Base-by-base conservation (phyloP, 2,797 vertebrate species). In the Sternotherus odoratus region DNA sequence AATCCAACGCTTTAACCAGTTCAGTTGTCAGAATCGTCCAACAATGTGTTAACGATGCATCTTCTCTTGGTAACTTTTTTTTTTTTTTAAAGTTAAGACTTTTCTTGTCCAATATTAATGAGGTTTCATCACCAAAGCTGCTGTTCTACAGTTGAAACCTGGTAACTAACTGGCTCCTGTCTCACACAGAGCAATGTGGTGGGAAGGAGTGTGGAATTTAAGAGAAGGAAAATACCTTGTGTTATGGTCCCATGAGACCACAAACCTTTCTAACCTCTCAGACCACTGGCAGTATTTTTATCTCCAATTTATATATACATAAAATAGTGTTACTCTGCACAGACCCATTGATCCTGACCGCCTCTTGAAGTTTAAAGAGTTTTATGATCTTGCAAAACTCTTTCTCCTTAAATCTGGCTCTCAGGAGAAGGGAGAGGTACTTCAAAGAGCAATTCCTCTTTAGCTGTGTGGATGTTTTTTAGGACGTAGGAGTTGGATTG, bases 401-500 rank as follows among this genome's bases (percentile, higher is more conserved):
- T 96, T 88, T 94, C 95, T 90, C 94, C 95, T 95, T 96, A 95
- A 95, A 96, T 95, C 96, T 89, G 82, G 81, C 90, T 95, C 92
- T 94, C 91, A 80, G 54, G 86, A 95, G 91, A 91, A 96, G 96
- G 97, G 97, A 97, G 96, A 96, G 96, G 97, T 95, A 96, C 96
- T 96, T 97, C 97, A 97, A 97, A 97, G 97, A 63, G 87, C 85
- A 94, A 93, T 89, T 95, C 88, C 83, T 78, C 93, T 93, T 95
- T 48, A 92, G 95, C 96, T 95, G 95, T 0, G n/a, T 88, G 33
- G 90, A 88, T 85, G 43, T 80, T 89, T 90, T 51, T 85, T 36
- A 69, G 85, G 88, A 95, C 95, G 97, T 97, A 96, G 97, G 97
- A 95, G 97, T 96, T 95, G 95, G 92, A 92, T 93, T 95, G 91